Conservation (phyloP, 2,113 vertebrate genomes). For the Prunella himalayana region DNA sequence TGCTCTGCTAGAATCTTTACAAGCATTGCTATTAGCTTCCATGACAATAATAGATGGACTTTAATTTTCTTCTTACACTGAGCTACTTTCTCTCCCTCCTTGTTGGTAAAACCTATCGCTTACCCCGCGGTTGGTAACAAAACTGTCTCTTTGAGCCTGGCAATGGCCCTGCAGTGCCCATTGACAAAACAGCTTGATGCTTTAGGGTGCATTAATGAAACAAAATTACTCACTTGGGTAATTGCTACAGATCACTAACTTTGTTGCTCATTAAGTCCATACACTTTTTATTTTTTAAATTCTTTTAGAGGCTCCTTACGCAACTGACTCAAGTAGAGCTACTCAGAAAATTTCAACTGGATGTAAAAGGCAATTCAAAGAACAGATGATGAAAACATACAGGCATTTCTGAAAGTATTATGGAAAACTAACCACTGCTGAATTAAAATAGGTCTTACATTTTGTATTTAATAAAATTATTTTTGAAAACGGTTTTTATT, state of each 20-base stretch:
- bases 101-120: conserved; percentile 1
- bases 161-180: conserved; percentile 16
- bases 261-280: conserved; percentile 41
- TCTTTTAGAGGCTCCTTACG: not conserved
- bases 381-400: not conserved
- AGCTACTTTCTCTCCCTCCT: not conserved
- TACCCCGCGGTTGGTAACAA: not conserved
- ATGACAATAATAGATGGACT: not conserved
- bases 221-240: conserved; percentile 55
- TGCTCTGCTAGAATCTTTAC: not conserved
- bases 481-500: not conserved
- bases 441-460: not conserved
- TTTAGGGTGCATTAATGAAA: conserved; percentile 44
- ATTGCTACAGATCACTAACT: conserved; percentile 50
- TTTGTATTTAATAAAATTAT: not conserved
- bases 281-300: not conserved
- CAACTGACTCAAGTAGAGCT: not conserved
- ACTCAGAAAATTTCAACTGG: not conserved
- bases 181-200: conserved; percentile 50
- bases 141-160: not conserved
- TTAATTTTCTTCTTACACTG: not conserved
- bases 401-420: not conserved
- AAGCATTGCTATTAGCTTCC: not conserved
- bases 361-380: not conserved
- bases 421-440: not conserved